Evolutionary conservation across 2,797 vertebrate genomes (phyloP).

Genomic region (Pseudochromis fuscus): DNA sequence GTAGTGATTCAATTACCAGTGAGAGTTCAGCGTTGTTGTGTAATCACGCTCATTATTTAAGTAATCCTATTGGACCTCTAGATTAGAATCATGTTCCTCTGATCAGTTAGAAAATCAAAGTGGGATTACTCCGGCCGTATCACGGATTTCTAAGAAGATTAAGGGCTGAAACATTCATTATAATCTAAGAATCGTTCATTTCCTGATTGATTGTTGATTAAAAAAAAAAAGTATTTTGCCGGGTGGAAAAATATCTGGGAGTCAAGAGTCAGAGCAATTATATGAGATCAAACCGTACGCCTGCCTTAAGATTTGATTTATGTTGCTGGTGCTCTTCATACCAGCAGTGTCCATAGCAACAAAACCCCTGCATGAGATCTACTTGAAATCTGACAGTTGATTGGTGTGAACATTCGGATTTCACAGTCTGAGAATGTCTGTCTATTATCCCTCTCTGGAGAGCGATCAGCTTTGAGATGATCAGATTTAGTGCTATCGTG

Average conservation of each 20-base stretch:
- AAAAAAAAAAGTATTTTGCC: slow-evolving; percentile 52
- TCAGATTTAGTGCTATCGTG: slow-evolving; percentile 49
- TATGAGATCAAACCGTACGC: slow-evolving; percentile 32
- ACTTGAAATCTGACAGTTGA: slow-evolving; percentile 73
- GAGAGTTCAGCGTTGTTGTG: slow-evolving; percentile 56
- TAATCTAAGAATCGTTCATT: slow-evolving; percentile 73
- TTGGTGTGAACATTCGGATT: slow-evolving; percentile 76
- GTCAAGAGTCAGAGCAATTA: slow-evolving; percentile 55
- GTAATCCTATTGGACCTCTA: slow-evolving; percentile 77
- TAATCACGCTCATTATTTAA: slow-evolving; percentile 74
- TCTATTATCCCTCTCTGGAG: slow-evolving; percentile 58
- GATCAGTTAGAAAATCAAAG: slow-evolving; percentile 76
- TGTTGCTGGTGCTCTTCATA: slow-evolving; percentile 55
- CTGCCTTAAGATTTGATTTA: slow-evolving; percentile 65
- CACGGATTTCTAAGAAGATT: slow-evolving; percentile 72
- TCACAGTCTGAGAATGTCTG: slow-evolving; percentile 59
- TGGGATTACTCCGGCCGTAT: slow-evolving; percentile 66
- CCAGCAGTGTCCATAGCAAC: slow-evolving; percentile 83
- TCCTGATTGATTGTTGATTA: slow-evolving; percentile 69
- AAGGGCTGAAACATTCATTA: slow-evolving; percentile 70
- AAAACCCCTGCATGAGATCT: slow-evolving; percentile 59
- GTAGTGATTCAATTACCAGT: slow-evolving; percentile 70
- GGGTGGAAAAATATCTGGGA: slow-evolving; percentile 20
- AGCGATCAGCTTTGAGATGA: slow-evolving; percentile 48
- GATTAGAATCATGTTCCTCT: slow-evolving; percentile 72